phyloP scores from a whole-genome alignment of 2,113 vertebrate species.

The Willisornis vidua region DNA sequence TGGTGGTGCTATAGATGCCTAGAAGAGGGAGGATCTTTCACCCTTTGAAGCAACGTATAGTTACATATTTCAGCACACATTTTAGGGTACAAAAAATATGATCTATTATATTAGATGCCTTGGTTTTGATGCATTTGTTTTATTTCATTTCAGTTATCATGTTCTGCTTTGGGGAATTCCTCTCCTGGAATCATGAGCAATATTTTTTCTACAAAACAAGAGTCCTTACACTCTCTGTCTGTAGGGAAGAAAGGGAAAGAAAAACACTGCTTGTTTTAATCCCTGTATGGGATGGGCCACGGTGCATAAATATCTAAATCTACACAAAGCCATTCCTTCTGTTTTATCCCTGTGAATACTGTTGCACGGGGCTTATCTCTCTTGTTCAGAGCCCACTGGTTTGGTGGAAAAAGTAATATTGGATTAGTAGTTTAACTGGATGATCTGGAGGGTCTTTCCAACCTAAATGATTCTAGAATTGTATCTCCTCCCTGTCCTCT shows the following conservation, averaged over 20 bases:
- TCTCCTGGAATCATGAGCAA: background rate
- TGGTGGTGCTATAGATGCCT: background rate
- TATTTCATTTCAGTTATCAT: background rate
- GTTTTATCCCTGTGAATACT: too few species aligned
- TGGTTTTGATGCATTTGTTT: background rate
- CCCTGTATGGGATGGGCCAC: background rate
- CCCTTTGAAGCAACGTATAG: background rate
- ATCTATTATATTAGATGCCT: slow-evolving; percentile 44
- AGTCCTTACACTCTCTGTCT: background rate
- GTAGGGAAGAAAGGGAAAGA: background rate
- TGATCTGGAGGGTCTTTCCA: background rate
- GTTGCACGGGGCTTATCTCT: background rate
- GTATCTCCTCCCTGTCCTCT: background rate
- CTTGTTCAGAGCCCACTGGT: background rate
- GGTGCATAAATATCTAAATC: background rate
- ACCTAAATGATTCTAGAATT: background rate
- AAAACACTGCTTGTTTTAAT: background rate
- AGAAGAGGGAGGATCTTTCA: slow-evolving; percentile 17
- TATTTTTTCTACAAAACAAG: background rate
- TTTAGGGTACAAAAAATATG: background rate
- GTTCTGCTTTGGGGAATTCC: background rate
- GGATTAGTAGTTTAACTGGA: background rate
- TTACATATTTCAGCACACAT: background rate
- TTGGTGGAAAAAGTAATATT: background rate
- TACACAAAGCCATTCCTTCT: background rate